Evolutionary conservation across 2,888 invertebrate species (phyloP).

Genomic region (Allolobophora icterica): DNA sequence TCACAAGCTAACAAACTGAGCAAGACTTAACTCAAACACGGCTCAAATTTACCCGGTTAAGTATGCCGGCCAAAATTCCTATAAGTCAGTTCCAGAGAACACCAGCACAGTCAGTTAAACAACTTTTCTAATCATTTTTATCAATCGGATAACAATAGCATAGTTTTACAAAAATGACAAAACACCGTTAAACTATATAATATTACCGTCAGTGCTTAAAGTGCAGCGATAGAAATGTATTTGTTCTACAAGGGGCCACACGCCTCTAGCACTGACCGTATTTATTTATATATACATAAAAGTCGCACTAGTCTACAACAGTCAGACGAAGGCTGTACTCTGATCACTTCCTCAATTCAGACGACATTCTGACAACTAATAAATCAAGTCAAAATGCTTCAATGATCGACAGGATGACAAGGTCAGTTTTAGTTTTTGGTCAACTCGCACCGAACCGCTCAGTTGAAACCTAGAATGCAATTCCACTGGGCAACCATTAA

Average conservation of each 20-base stretch:
- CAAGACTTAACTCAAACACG: neutral
- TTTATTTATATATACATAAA: neutral
- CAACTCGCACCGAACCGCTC: neutral
- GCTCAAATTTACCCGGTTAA: conserved; percentile 14
- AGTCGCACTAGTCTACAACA: conserved; percentile 17
- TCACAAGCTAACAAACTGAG: conserved; percentile 17
- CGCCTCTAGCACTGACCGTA: neutral
- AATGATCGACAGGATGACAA: neutral
- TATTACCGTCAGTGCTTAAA: conserved; percentile 5
- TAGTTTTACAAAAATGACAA: conserved; percentile 14
- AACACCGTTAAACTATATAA: conserved; percentile 1
- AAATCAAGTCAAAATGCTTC: neutral
- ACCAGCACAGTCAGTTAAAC: neutral
- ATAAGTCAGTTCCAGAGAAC: conserved; percentile 6
- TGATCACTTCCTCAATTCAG: neutral
- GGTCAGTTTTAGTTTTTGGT: neutral
- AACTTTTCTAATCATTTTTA: neutral
- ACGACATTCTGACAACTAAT: neutral
- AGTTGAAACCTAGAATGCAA: conserved; percentile 1
- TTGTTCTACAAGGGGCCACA: neutral
- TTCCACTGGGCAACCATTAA: neutral
- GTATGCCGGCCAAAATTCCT: neutral
- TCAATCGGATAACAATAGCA: neutral
- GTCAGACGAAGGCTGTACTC: neutral
- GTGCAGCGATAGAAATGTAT: neutral